Evolutionary conservation across 2,113 vertebrate genomes (phyloP), one percentile per base, ranked within the genome.

Genomic region (Naja naja): DNA sequence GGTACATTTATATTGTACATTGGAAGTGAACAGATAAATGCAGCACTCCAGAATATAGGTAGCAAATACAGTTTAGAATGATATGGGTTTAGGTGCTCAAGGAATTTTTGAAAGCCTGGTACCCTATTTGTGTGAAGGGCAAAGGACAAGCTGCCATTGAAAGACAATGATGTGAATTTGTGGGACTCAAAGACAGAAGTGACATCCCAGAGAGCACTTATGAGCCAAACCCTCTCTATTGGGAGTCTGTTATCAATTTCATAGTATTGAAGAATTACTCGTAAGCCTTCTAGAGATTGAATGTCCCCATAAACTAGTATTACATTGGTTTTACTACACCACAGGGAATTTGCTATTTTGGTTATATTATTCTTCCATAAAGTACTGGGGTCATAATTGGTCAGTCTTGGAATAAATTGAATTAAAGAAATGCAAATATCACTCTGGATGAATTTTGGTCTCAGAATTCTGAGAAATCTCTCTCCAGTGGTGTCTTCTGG

Each of bases 331-430:
- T 74, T 39, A 39, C 69, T 20, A 39, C 1, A 39, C 69, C 69
- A 74, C 0, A 74, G 2, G 16, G 0, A 3, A 3, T 0, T 5
- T 74, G 0, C 69, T 34, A 74, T 39, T 0, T 39, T 39, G 8
- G 0, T 7, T 34, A 74, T 16, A 34, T 74, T 18, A 18, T 7
- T 39, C n/a, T 39, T 34, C 16, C 0, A 5, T 16, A 74, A 7
- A 2, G 5, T 8, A 74, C 1, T 74, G n/a, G 1, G 0, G 5
- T 34, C 6, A 39, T 20, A 74, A 39, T 20, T 20, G 1, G 2
- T 5, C 45, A 87, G 0, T 87, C 6, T 87, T 25, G 85, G 52
- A 20, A 53, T 1, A 5, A 60, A 64, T 2, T 34, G 64, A 69
- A 69, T 69, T n/a, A 69, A 69, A n/a, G 87, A 54, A 54, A 88